These are phyloP conservation scores for Rhinella marina DNA, from an alignment of 2,797 vertebrate species.

Conservation along the genomic window DNA sequence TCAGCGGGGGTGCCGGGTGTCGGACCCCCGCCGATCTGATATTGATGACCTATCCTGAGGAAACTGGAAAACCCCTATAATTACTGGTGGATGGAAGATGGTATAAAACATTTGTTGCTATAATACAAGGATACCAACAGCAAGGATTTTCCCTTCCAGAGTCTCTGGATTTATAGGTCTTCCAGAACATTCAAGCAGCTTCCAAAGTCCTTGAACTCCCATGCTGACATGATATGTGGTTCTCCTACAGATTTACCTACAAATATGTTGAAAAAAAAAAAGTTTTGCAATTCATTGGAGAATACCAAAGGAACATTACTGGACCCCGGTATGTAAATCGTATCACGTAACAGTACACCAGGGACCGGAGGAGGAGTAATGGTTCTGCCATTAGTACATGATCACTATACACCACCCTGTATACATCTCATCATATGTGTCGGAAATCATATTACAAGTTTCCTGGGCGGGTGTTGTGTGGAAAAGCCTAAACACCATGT, in stretches of 20 bases:
- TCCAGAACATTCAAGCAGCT: constrained; percentile 88
- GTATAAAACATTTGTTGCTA: neutral
- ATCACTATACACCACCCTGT: no score
- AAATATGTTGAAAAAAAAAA: neutral
- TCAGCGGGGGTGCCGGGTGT: no score
- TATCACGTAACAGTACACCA: no score
- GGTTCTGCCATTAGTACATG: no score
- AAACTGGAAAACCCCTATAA: no score
- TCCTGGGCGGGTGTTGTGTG: no score
- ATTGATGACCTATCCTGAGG: no score
- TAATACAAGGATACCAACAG: constrained; percentile 91
- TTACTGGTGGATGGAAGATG: neutral
- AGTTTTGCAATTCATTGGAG: neutral
- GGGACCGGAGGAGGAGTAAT: no score
- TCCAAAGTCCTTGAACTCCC: constrained; percentile 98
- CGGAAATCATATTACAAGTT: no score
- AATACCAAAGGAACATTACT: neutral
- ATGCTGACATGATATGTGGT: constrained; percentile 68
- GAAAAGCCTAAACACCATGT: no score
- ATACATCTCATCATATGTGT: no score
- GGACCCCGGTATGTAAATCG: neutral
- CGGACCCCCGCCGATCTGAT: no score
- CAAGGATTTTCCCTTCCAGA: constrained; percentile 93
- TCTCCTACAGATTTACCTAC: neutral
- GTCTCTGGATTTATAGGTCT: constrained; percentile 89